Conservation (phyloP, 2,888 invertebrate species). For the Agrotis exclamationis region DNA sequence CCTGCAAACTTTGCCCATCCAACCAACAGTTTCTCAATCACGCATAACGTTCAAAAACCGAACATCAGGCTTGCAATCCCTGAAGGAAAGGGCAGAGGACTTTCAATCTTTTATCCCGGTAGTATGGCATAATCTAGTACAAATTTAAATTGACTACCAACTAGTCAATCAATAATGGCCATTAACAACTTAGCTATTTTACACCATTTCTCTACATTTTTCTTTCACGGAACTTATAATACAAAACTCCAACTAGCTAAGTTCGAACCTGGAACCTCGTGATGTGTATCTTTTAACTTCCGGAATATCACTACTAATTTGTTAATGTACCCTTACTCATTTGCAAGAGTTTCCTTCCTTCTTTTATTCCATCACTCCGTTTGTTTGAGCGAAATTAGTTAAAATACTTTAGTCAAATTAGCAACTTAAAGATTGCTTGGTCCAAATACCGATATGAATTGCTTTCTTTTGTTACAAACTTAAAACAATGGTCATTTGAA, state of each 20-base stretch:
- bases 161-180: too few relatives aligned
- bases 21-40: not conserved
- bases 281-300: not conserved
- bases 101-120: too few relatives aligned
- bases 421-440: not conserved
- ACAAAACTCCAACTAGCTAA: too few relatives aligned
- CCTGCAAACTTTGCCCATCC: not conserved
- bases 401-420: conserved; percentile 10
- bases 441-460: not conserved
- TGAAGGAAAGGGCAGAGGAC: too few relatives aligned
- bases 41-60: not conserved
- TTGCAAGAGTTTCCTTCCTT: too few relatives aligned
- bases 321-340: not conserved
- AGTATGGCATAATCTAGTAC: too few relatives aligned
- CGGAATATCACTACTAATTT: not conserved
- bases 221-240: too few relatives aligned
- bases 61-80: not conserved
- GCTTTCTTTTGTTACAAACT: conserved; percentile 1
- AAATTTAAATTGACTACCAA: too few relatives aligned
- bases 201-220: too few relatives aligned
- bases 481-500: conserved; percentile 23
- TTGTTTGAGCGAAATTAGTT: not conserved
- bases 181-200: too few relatives aligned
- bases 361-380: too few relatives aligned
- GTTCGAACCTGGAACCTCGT: not conserved